phyloP scores from a whole-genome alignment of 2,113 vertebrate genomes.

The Orientallactaga bullata region DNA sequence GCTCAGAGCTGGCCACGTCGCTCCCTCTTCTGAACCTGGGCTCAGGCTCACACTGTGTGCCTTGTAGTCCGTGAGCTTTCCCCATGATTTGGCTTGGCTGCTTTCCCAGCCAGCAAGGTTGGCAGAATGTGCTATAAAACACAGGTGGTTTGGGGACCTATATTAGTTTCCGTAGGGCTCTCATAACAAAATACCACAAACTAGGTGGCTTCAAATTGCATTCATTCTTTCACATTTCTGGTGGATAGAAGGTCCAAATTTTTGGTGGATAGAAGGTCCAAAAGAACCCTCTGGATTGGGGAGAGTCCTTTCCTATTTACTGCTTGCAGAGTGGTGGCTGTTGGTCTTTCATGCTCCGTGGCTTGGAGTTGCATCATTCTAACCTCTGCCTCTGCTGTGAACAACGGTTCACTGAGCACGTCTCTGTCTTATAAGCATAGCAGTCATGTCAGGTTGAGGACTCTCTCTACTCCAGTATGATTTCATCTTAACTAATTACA shows the following conservation, averaged over 20 bases:
- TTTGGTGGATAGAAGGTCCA: neutral
- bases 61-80: neutral
- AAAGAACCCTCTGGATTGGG: neutral
- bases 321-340: neutral
- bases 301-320: neutral
- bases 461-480: neutral
- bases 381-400: neutral
- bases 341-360: neutral
- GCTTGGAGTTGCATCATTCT: neutral
- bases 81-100: conserved; percentile 18
- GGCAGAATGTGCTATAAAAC: neutral
- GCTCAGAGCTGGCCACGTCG: neutral
- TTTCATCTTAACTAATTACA: neutral
- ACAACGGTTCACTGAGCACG: neutral
- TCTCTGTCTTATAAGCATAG: neutral
- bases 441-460: neutral
- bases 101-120: conserved; percentile 50
- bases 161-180: neutral
- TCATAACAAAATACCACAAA: conserved; percentile 21
- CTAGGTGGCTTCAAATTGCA: conserved; percentile 18
- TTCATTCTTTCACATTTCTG: conserved; percentile 26
- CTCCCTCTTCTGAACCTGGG: neutral
- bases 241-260: neutral
- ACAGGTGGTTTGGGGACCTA: conserved; percentile 6
- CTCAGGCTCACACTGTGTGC: neutral